Conservation (phyloP, 1,140 invertebrate species). For the Choristoneura fumiferana region DNA sequence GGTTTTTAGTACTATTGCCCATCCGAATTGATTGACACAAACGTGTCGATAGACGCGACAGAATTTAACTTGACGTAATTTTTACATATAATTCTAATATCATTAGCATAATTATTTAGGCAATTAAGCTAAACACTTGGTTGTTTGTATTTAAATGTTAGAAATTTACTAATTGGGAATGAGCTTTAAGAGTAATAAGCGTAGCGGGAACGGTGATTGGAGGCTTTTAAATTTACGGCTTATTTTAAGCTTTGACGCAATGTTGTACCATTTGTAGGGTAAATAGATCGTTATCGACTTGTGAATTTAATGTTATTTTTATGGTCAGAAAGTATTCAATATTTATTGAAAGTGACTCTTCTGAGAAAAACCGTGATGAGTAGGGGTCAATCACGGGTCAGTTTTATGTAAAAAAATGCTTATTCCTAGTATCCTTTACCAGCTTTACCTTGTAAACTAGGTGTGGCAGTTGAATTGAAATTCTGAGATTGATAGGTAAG, state of each 20-base stretch:
- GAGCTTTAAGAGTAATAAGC: slow-evolving; percentile 3
- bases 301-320: not conserved
- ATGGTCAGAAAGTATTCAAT: too few relatives aligned
- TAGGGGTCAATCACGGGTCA: too few relatives aligned
- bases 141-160: slow-evolving; percentile 17
- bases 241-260: not conserved
- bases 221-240: slow-evolving; percentile 3
- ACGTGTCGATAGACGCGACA: not conserved
- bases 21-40: not conserved
- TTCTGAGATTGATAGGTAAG: too few relatives aligned
- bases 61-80: not conserved
- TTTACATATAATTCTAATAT: slow-evolving; percentile 8
- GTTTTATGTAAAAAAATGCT: too few relatives aligned
- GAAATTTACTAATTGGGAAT: slow-evolving; percentile 7
- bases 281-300: not conserved
- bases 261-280: not conserved
- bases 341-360: too few relatives aligned
- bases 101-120: slow-evolving; percentile 9
- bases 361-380: too few relatives aligned
- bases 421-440: too few relatives aligned
- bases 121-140: slow-evolving; percentile 6
- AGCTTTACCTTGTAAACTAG: too few relatives aligned
- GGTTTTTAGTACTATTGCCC: not conserved
- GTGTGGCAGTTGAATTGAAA: too few relatives aligned
- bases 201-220: not conserved